These are phyloP conservation scores for Fringilla coelebs DNA, from an alignment of 2,797 vertebrate genomes.

Conservation along the genomic window DNA sequence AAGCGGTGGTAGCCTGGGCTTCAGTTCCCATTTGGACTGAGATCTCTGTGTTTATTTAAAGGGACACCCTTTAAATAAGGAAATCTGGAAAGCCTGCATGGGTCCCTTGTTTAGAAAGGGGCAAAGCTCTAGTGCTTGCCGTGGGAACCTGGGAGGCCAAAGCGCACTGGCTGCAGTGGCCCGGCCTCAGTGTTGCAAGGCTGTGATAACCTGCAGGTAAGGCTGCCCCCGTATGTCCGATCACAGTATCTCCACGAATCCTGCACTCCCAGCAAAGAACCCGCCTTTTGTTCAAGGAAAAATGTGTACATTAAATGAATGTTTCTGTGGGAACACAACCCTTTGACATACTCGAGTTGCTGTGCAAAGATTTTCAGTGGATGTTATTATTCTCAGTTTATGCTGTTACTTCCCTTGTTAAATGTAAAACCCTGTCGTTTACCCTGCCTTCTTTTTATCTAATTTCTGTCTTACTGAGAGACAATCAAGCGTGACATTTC, in stretches of 20 bases:
- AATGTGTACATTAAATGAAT: not conserved
- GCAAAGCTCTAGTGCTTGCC: not conserved
- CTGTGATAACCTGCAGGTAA: conserved; percentile 31
- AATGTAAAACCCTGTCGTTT: not conserved
- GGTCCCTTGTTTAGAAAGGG: not conserved
- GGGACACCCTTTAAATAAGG: not conserved
- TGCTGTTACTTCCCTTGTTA: not conserved
- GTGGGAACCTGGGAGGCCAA: not conserved
- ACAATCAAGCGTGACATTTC: conserved; percentile 63
- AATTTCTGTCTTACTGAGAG: conserved; percentile 33
- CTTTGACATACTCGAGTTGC: not conserved
- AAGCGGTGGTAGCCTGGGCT: conserved; percentile 24
- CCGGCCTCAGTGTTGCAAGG: not conserved
- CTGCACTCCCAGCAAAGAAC: not conserved
- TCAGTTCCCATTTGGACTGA: not conserved
- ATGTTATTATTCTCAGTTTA: not conserved
- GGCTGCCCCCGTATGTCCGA: conserved; percentile 61
- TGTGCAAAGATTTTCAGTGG: not conserved
- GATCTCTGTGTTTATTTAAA: conserved; percentile 6
- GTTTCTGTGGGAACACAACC: not conserved
- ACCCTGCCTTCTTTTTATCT: not conserved
- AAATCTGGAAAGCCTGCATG: not conserved
- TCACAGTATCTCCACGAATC: not conserved
- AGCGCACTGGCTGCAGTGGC: not conserved
- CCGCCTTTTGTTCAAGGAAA: not conserved